Evolutionary conservation across 2,797 vertebrate genomes (phyloP), one percentile per base, ranked within the genome.

Genomic region (Fistularia tabacaria): DNA sequence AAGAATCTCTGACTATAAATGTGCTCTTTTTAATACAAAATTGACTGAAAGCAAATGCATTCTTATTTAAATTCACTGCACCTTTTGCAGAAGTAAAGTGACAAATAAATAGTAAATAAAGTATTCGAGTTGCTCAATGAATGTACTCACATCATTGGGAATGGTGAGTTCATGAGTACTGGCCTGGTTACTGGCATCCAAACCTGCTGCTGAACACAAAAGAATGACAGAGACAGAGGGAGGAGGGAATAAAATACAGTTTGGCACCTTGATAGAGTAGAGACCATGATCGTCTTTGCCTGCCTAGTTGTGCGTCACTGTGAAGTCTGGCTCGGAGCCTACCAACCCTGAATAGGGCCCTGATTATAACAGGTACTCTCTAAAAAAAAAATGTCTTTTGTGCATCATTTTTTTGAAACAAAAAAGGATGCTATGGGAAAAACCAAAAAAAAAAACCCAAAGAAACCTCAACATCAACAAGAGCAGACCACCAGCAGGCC

Each of bases 161-260:
- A 98, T 98, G 94, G 95, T 95, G 93, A 98, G 95, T 93, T 97
- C 95, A 86, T 97, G 94, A 93, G 94, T 97, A 95, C 95, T 95
- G 94, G 95, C 94, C 87, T 94, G 94, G 90, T 95, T 91, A 92
- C 92, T 95, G 93, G 94, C 93, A 87, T 97, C 95, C 95, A 98
- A 80, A 96, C 94, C 94, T 97, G 92, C 84, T 90, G 84, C 80
- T 88, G 71, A 53, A 77, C 49, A 77, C 49, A 69, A 56, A 74
- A 76, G 66, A 66, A 57, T 77, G n/a, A 78, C 48, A 47, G 55
- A 40, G 57, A 58, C 49, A 54, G 61, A 63, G 64, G 57, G 46
- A 65, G 69, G 61, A 76, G 58, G 71, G 77, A 75, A 85, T 68
- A 81, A 80, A 84, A 74, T 64, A 81, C 69, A 80, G 74, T 79